Evolutionary conservation across 2,113 vertebrate species (phyloP).

Genomic region (Nerophis ophidion): DNA sequence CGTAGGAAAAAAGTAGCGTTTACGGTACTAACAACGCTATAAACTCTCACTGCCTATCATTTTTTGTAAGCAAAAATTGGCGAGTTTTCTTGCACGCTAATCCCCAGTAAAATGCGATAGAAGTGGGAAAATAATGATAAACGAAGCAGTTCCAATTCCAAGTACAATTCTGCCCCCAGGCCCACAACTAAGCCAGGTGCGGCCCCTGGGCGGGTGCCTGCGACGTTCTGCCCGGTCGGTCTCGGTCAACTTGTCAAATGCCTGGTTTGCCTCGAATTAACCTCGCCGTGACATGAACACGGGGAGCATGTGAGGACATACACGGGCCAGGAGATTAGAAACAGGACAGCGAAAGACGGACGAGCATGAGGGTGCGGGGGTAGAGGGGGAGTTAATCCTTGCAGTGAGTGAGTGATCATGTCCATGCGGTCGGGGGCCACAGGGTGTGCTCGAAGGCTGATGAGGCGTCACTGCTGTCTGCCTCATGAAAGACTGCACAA

Average conservation of each 20-base stretch:
- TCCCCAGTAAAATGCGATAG: too few relatives aligned
- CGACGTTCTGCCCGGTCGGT: conserved; percentile 5
- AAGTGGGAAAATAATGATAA: too few relatives aligned
- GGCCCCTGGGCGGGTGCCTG: not conserved
- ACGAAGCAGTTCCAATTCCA: too few relatives aligned
- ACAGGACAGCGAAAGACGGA: conserved; percentile 50
- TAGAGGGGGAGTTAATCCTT: conserved; percentile 63
- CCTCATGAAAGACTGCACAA: conserved; percentile 56
- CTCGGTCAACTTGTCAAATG: conserved; percentile 16
- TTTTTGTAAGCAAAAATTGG: too few relatives aligned
- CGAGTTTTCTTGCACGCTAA: too few relatives aligned
- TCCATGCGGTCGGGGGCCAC: conserved; percentile 64
- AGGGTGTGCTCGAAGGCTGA: conserved; percentile 69
- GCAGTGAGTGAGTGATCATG: conserved; percentile 71
- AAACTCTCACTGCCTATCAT: too few relatives aligned
- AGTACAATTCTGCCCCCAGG: too few relatives aligned
- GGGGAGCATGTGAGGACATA: conserved; percentile 42
- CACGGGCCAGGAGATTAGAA: conserved; percentile 59
- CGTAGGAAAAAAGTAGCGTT: too few relatives aligned
- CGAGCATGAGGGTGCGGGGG: conserved; percentile 9
- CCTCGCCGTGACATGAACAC: conserved; percentile 49
- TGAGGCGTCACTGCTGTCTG: conserved; percentile 65
- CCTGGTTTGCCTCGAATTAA: conserved; percentile 42
- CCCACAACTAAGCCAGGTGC: not conserved
- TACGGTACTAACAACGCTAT: too few relatives aligned